A percentile compares a stretch with the other conserved stretches of the same genome.
phyloP scores from a whole-genome alignment of 2,113 vertebrate genomes.

The Sclerurus mexicanus region DNA sequence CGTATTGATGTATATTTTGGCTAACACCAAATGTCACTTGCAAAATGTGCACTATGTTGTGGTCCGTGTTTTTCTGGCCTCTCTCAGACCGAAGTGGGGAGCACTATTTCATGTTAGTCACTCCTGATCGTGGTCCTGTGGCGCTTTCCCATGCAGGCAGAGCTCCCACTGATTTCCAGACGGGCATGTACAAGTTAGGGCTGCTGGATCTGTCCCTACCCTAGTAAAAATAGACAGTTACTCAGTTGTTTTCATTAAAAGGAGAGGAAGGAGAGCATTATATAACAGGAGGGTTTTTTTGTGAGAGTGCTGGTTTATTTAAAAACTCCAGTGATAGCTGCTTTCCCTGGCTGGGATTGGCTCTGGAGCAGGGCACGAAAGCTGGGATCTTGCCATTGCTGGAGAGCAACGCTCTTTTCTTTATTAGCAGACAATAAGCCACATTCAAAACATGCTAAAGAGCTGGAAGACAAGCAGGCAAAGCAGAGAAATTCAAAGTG shows the following conservation, averaged over 20 bases:
- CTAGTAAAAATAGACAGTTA: conserved; percentile 37
- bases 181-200: not conserved
- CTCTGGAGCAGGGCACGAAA: conserved; percentile 26
- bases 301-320: conserved; percentile 1
- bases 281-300: not conserved
- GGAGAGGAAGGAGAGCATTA: conserved; percentile 35
- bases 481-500: conserved; percentile 31
- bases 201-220: not conserved
- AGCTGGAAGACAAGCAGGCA: conserved; percentile 40
- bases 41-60: not conserved
- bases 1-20: not conserved
- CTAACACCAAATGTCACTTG: conserved; percentile 2
- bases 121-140: not conserved
- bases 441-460: conserved; percentile 61
- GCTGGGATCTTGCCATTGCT: conserved; percentile 40
- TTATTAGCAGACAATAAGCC: conserved; percentile 50
- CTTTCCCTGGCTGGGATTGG: conserved; percentile 19
- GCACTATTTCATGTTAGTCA: not conserved
- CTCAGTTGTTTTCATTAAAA: conserved; percentile 40
- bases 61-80: not conserved
- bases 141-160: not conserved
- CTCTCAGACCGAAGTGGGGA: not conserved
- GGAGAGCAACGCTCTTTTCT: conserved; percentile 37
- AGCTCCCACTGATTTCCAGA: conserved; percentile 12
- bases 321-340: conserved; percentile 41